Base-by-base conservation (phyloP, 2,113 vertebrate genomes). In the Physeter macrocephalus region DNA sequence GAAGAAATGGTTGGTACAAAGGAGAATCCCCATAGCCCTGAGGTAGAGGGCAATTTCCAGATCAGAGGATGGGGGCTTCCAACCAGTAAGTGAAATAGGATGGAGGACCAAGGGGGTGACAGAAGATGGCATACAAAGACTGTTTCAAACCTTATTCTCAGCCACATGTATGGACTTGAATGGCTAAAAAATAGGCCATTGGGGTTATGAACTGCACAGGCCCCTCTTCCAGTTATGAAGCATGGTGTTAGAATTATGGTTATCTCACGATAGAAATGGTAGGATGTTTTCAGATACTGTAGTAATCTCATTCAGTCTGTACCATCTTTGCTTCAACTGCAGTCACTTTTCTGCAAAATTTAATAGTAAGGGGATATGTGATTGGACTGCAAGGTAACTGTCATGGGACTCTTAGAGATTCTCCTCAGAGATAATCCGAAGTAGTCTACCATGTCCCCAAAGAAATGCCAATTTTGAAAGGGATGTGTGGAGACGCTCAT, bases 261-360 rank as follows among this genome's bases (percentile, higher is more conserved):
- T 31, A 27, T 83, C 88, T 62, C 82, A 85, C 36, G 31, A 62
- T 17, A 8, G 69, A 95, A 92, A 39, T 2, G 8, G 49, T 46
- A 25, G 14, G 23, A 21, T 34, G 20, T 39, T 57, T 92, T 85
- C 49, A 93, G 36, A 54, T 34, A 41, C 29, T 17, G 9, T 39
- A 5, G 41, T 31, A 41, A 77, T 72, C 34, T 71, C 67, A 71
- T 66, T 69, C 93, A 67, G 1, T 23, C 39, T 80, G 34, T n/a
- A 66, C 71, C 54, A 23, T 21, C 15, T 66, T 46, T 29, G 21
- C 71, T 94, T 29, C 87, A 36, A 17, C 77, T 46, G 1, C 71
- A 96, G 62, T 74, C 49, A 23, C 67, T 84, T 87, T 93, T 91
- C 93, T 92, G 74, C 20, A 20, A 92, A 39, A 86, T 93, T 83